phyloP scores from a whole-genome alignment of 2,888 invertebrate species.

The Drosophila acutilabella region DNA sequence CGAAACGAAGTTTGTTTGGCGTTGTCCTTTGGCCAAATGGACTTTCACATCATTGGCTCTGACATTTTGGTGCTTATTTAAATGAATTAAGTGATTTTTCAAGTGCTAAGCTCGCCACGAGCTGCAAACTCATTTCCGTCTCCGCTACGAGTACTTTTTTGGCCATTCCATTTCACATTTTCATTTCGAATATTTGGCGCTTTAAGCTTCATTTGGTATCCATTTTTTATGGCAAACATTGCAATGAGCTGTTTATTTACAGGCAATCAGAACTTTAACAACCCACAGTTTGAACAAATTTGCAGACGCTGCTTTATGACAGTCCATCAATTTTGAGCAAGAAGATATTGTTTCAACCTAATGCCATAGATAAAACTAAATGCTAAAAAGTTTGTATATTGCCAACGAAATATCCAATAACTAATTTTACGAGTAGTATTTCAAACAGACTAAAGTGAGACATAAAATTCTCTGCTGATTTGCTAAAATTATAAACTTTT shows the following conservation, averaged over 20 bases:
- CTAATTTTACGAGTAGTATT: conserved; percentile 2
- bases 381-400: not conserved
- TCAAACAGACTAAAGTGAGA: not conserved
- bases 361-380: conserved; percentile 28
- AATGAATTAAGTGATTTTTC: conserved; percentile 83
- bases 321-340: conserved; percentile 30
- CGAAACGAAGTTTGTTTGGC: conserved; percentile 17
- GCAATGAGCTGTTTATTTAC: conserved; percentile 68
- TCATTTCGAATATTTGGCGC: conserved; percentile 17
- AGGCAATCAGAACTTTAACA: conserved; percentile 73
- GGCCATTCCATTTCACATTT: not conserved
- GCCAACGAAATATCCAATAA: conserved; percentile 2
- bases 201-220: conserved; percentile 61
- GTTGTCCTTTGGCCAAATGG: conserved; percentile 62
- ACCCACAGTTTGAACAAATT: conserved; percentile 35
- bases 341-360: conserved; percentile 22
- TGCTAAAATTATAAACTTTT: not conserved
- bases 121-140: conserved; percentile 78
- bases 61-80: conserved; percentile 77
- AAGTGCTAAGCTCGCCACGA: conserved; percentile 77
- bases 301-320: conserved; percentile 39
- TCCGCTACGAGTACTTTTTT: conserved; percentile 14
- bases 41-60: conserved; percentile 58
- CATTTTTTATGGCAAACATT: conserved; percentile 49
- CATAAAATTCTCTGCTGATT: conserved; percentile 7